Percentiles rank a stretch among this genome's conserved stretches.
Conservation (phyloP, 2,113 vertebrate genomes). For the Larimichthys polyactis region DNA sequence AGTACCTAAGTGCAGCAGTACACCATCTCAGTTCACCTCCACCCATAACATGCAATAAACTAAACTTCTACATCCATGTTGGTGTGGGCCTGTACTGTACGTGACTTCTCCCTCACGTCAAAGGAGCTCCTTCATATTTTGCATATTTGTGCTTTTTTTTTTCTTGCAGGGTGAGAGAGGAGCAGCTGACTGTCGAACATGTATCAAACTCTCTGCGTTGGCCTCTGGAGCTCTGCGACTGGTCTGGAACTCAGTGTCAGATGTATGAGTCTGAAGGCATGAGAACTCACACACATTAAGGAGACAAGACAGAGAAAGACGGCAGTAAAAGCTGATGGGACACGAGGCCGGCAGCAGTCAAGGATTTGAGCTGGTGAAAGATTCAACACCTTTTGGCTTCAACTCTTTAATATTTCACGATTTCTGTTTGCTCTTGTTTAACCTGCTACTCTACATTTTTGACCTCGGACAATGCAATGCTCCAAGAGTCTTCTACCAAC, state of each 20-base stretch:
- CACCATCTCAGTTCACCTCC: too few species aligned
- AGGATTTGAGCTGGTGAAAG: background rate
- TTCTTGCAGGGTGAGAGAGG: background rate
- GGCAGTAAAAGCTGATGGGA: background rate
- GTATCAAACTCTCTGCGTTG: background rate
- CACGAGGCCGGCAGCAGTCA: background rate
- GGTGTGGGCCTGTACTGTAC: too few species aligned
- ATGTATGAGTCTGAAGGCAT: background rate
- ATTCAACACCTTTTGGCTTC: background rate
- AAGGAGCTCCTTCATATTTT: too few species aligned
- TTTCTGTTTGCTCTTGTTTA: background rate
- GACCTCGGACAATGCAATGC: background rate
- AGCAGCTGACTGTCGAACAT: background rate
- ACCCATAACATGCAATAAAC: too few species aligned
- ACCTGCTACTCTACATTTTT: background rate
- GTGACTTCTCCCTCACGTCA: too few species aligned
- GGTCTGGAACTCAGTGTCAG: background rate
- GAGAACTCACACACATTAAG: slow-evolving; percentile 32
- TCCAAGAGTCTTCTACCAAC: background rate
- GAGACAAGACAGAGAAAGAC: background rate
- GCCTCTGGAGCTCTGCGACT: background rate
- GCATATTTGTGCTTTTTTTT: too few species aligned
- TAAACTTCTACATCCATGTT: too few species aligned
- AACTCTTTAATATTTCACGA: background rate
- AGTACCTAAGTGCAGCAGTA: too few species aligned